These are phyloP conservation scores for Mastigias papua DNA, from an alignment of 30 jellyfish, hydroid and myxozoan genomes.

Conservation along the genomic window DNA sequence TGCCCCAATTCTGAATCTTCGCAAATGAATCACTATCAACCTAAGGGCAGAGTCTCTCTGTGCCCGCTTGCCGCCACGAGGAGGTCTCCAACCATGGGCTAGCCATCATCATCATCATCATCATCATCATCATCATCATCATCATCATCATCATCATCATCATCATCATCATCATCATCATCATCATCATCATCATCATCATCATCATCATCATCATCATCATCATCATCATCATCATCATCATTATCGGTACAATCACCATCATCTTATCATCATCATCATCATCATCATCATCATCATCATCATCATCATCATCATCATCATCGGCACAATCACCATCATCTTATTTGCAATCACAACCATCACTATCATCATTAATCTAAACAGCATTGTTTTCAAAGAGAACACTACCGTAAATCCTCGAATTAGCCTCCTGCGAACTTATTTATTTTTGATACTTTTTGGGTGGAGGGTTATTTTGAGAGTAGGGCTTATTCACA, in stretches of 20 bases:
- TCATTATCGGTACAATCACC: no score
- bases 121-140: background rate
- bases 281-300: background rate
- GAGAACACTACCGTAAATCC: no score
- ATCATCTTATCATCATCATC: no score
- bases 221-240: background rate
- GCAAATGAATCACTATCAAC: background rate
- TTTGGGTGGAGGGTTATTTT: no score
- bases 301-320: constrained; percentile 1
- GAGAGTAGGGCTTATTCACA: no score
- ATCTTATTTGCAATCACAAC: background rate
- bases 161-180: background rate
- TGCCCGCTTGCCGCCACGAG: background rate
- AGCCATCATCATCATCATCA: background rate
- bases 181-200: background rate
- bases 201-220: background rate
- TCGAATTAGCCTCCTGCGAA: no score
- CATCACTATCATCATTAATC: background rate
- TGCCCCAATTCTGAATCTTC: no score
- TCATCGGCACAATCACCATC: background rate
- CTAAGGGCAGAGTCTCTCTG: background rate
- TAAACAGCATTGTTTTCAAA: no score
- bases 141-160: background rate
- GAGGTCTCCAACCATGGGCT: background rate
- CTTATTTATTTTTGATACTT: no score